Conservation (phyloP, 64 coral and sea anemone genomes). For the Anthopleura sola region DNA sequence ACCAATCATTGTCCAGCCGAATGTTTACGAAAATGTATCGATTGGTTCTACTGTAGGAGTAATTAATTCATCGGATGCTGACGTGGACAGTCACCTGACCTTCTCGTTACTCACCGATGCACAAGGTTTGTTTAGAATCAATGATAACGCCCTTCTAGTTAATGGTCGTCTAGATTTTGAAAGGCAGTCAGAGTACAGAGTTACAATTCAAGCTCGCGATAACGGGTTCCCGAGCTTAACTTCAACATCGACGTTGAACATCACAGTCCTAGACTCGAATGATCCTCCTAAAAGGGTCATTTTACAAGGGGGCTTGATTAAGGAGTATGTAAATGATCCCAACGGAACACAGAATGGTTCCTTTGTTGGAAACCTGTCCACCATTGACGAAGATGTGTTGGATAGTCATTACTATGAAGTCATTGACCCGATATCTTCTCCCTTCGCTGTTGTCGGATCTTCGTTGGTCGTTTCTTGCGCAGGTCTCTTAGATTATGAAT, state of each 20-base stretch:
- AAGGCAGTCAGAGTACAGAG: neutral
- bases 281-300: slow-evolving; percentile 45
- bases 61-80: slow-evolving; percentile 60
- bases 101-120: slow-evolving; percentile 60
- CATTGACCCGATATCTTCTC: neutral
- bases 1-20: slow-evolving; percentile 32
- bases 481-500: slow-evolving; percentile 45
- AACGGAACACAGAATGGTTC: slow-evolving; percentile 55
- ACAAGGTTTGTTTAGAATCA: slow-evolving; percentile 50
- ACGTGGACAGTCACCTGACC: slow-evolving; percentile 38
- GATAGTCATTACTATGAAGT: slow-evolving; percentile 50
- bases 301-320: slow-evolving; percentile 41
- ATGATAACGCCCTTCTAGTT: slow-evolving; percentile 20
- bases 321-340: slow-evolving; percentile 22
- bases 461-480: slow-evolving; percentile 45
- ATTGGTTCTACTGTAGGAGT: slow-evolving; percentile 42
- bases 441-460: slow-evolving; percentile 53
- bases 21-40: slow-evolving; percentile 58
- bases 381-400: slow-evolving; percentile 64
- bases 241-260: slow-evolving; percentile 23
- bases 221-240: slow-evolving; percentile 49
- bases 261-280: slow-evolving; percentile 61
- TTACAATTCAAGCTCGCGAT: slow-evolving; percentile 60
- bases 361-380: slow-evolving; percentile 60
- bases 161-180: slow-evolving; percentile 59